Conservation (phyloP, 2,888 invertebrate species). For the Anodontia alba region DNA sequence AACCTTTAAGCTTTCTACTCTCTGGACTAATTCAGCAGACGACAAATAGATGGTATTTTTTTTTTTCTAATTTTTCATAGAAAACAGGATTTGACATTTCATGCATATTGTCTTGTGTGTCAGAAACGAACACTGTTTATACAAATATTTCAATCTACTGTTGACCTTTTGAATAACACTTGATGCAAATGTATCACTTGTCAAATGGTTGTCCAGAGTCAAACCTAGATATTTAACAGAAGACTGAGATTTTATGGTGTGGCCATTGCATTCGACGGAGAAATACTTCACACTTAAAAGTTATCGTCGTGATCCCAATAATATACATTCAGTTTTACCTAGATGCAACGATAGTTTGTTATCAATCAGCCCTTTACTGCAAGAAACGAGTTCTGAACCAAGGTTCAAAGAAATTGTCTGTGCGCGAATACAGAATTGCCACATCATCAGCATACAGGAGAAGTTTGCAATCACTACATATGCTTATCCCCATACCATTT, state of each 20-base stretch:
- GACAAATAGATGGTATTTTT: too few species aligned
- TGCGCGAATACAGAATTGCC: neutral
- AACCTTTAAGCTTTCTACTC: too few species aligned
- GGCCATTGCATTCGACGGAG: neutral
- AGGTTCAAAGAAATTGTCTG: neutral
- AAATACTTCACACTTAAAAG: neutral
- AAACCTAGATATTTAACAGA: neutral
- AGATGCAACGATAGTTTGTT: neutral
- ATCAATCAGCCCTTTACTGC: neutral
- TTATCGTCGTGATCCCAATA: neutral
- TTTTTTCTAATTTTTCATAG: too few species aligned
- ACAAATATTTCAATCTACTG: neutral
- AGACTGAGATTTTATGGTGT: neutral
- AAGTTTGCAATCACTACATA: neutral
- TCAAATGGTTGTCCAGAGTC: neutral
- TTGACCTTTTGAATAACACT: neutral
- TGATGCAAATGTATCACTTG: neutral
- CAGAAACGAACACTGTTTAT: too few species aligned
- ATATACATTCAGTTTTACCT: slow-evolving; percentile 5
- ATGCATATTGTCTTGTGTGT: too few species aligned
- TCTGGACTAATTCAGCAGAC: too few species aligned
- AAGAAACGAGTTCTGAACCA: neutral
- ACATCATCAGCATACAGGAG: neutral
- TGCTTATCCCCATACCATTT: neutral
- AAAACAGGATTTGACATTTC: too few species aligned